Evolutionary conservation across 2,797 vertebrate species (phyloP), one percentile per base, ranked within the genome.

Genomic region (Peromyscus nudipes): DNA sequence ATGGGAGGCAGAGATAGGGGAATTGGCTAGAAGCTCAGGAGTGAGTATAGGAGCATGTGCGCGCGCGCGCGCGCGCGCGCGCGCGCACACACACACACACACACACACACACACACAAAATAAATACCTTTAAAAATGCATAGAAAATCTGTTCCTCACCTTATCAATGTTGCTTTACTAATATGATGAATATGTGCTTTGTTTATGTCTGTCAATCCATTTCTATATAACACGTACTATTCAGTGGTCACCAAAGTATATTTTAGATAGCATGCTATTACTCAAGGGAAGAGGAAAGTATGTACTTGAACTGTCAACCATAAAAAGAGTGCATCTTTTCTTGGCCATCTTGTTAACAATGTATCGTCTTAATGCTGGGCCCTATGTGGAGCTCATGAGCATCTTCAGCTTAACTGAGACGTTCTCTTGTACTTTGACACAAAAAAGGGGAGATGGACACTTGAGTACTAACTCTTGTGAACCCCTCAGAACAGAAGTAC

Each of bases 221-320:
- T 34, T 84, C 21, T 23, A 55, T 27, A 57, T 60, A 75, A 83
- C 77, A 86, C 75, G 95, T 80, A 86, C 80, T 90, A 93, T 37
- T 81, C 73, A 91, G 19, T 87, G 75, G 84, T 94, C 46, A 93
- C 86, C 37, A 46, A 88, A 86, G 69, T 91, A 2, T 97, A 43
- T 90, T 96, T 97, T 96, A 96, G 60, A 52, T 95, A 92, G 62
- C 55, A 77, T 96, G 40, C 27, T 88, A 1, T 93, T 87, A 95
- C 69, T 96, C 62, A 67, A 76, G 83, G 86, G 93, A 92, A 85
- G n/a, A 90, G 60, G 85, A 92, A 89, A 93, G 89, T 80, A 76
- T 85, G 52, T 94, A 93, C 57, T 82, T 77, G 69, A 90, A 67
- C 75, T 40, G 84, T 80, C n/a, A 40, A 92, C 23, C 86, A 96